phyloP scores from a whole-genome alignment of 2,888 invertebrate genomes.

The Plagiodera versicolora region DNA sequence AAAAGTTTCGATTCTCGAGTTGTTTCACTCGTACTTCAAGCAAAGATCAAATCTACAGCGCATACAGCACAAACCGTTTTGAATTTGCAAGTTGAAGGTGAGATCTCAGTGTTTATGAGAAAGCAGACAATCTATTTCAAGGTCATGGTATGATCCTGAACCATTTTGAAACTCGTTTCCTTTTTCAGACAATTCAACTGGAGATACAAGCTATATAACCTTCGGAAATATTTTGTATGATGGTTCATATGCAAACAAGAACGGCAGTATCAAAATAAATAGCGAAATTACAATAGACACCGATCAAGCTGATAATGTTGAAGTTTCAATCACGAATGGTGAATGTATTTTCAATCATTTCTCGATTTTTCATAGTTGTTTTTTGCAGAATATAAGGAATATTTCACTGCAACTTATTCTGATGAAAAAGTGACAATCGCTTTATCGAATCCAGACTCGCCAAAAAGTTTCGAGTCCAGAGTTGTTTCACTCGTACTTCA shows the following conservation, averaged over 20 bases:
- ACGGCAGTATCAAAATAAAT: not conserved
- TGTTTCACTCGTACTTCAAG: conserved; percentile 10
- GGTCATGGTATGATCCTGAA: too few species aligned
- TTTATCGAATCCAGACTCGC: not conserved
- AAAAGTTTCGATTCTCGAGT: not conserved
- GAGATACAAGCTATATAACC: not conserved
- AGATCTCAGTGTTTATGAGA: not conserved
- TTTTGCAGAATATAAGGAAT: conserved; percentile 7
- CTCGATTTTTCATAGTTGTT: not conserved
- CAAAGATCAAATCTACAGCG: conserved; percentile 8
- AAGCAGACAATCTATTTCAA: too few species aligned
- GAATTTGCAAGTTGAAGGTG: conserved; percentile 14
- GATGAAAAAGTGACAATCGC: not conserved
- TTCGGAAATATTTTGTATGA: conserved; percentile 1
- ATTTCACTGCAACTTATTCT: not conserved
- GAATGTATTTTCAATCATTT: not conserved
- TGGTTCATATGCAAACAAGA: not conserved
- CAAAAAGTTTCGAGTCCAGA: not conserved
- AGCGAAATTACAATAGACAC: not conserved
- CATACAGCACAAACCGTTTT: conserved; percentile 7
- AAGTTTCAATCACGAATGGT: conserved; percentile 8
- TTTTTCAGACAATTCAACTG: conserved; percentile 2
- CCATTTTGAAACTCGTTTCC: too few species aligned
- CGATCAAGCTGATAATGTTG: conserved; percentile 2
- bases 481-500: conserved; percentile 6